Evolutionary conservation across 92 coral and sea anemone genomes (phyloP).

Genomic region (Palythoa grandiflora): DNA sequence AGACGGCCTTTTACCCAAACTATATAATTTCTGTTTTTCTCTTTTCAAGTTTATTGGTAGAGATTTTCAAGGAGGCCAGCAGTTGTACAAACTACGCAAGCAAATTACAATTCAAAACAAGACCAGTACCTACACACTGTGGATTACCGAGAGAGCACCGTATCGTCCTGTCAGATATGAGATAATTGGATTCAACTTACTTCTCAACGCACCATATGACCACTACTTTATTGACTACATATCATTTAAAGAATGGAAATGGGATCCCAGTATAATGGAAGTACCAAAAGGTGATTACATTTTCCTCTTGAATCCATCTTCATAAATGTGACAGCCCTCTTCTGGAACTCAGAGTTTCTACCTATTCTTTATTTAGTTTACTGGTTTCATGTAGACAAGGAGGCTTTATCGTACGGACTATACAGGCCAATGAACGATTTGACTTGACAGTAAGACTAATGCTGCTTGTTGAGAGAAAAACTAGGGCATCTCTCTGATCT

Average conservation of each 20-base stretch:
- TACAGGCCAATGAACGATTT: no score
- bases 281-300: slow-evolving; percentile 51
- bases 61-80: slow-evolving; percentile 51
- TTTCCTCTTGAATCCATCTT: not conserved
- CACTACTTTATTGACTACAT: slow-evolving; percentile 61
- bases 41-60: slow-evolving; percentile 36
- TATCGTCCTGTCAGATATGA: slow-evolving; percentile 62
- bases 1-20: not conserved
- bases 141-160: slow-evolving; percentile 58
- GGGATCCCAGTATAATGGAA: slow-evolving; percentile 54
- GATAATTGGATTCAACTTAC: slow-evolving; percentile 56
- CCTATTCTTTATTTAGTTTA: no score
- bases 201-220: slow-evolving; percentile 54
- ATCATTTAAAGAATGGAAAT: slow-evolving; percentile 55
- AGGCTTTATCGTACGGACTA: no score
- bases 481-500: no score
- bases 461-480: no score
- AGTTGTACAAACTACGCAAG: slow-evolving; percentile 51
- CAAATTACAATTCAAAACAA: slow-evolving; percentile 34
- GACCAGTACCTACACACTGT: slow-evolving; percentile 50
- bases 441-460: no score
- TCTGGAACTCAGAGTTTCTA: no score
- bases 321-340: not conserved
- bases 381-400: no score
- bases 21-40: not conserved